These are phyloP conservation scores for Nemurella pictetii DNA, from an alignment of 2,888 invertebrate genomes.

Conservation along the genomic window DNA sequence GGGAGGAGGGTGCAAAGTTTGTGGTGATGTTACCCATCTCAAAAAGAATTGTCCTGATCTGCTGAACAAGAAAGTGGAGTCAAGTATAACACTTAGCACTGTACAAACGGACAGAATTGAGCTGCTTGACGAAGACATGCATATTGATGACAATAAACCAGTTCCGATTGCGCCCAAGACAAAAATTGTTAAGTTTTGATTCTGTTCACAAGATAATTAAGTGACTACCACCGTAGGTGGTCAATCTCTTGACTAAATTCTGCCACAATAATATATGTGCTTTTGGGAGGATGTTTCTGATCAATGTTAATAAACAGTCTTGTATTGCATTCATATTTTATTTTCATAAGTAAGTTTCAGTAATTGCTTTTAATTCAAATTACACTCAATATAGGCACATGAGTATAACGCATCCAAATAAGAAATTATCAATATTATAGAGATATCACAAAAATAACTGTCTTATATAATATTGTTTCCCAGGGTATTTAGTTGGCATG, in stretches of 20 bases:
- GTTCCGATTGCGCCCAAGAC: neutral
- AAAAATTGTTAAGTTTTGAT: conserved; percentile 17
- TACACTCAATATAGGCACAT: neutral
- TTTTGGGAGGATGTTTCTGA: too few relatives aligned
- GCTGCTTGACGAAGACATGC: conserved; percentile 20
- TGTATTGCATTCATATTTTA: neutral
- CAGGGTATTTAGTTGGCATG: neutral
- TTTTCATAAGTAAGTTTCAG: neutral
- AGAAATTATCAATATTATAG: too few relatives aligned
- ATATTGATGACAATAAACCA: neutral
- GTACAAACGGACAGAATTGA: neutral
- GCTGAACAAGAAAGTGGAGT: conserved; percentile 54
- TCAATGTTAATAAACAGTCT: too few relatives aligned
- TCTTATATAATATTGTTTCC: neutral
- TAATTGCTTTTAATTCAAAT: neutral
- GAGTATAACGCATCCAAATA: neutral
- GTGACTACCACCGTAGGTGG: too few relatives aligned
- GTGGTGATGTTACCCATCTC: conserved; percentile 84
- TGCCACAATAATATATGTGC: too few relatives aligned
- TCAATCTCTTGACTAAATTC: too few relatives aligned
- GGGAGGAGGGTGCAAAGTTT: conserved; percentile 79
- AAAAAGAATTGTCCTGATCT: conserved; percentile 77
- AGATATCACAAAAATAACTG: neutral
- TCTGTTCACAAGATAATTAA: too few relatives aligned
- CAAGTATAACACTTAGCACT: conserved; percentile 52